These are phyloP conservation scores for Gorsachius magnificus DNA, from an alignment of 2,797 vertebrate species.

Conservation along the genomic window DNA sequence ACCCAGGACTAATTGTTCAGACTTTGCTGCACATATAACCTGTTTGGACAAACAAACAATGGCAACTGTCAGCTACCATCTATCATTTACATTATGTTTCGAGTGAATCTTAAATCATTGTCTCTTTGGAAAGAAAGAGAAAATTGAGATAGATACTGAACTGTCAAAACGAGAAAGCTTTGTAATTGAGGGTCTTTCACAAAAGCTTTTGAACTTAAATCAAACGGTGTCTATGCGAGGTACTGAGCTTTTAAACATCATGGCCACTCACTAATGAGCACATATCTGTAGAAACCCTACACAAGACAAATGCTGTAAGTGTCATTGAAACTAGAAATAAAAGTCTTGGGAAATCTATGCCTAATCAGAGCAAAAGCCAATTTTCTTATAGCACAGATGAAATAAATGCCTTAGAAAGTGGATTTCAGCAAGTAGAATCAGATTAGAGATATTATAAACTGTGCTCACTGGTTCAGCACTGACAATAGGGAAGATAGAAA, in stretches of 20 bases:
- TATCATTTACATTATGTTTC: constrained; percentile 56
- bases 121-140: constrained; percentile 62
- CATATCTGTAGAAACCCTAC: fast-evolving
- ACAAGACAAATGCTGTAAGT: background rate
- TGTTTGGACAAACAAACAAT: constrained; percentile 67
- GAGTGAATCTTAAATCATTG: constrained; percentile 75
- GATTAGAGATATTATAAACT: background rate
- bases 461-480: background rate
- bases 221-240: background rate
- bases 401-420: background rate
- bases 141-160: constrained; percentile 73
- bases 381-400: background rate
- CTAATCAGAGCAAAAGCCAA: background rate
- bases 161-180: constrained; percentile 57
- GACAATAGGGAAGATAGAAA: background rate
- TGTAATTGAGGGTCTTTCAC: constrained; percentile 44
- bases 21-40: constrained; percentile 26
- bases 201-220: constrained; percentile 36
- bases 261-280: background rate
- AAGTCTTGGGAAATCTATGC: background rate
- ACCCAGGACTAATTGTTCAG: constrained; percentile 60
- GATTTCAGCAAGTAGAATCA: background rate
- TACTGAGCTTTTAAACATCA: background rate
- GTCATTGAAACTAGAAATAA: background rate
- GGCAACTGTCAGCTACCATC: constrained; percentile 68